phyloP scores from a whole-genome alignment of 2,888 invertebrate species.

The Tipula confusa region DNA sequence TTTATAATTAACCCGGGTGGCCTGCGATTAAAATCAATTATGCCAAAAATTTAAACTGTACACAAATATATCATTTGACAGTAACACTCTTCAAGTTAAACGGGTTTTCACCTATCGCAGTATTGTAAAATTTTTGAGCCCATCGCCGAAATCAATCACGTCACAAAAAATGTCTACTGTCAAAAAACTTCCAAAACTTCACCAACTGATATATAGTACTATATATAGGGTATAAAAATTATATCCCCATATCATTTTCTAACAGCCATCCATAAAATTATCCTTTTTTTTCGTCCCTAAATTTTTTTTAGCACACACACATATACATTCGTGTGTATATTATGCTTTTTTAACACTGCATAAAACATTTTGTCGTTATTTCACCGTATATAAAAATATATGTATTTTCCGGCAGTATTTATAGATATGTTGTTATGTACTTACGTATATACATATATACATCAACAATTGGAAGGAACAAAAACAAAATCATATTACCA shows the following conservation, averaged over 20 bases:
- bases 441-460: neutral
- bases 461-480: neutral
- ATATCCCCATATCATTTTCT: slow-evolving; percentile 3
- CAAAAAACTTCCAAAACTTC: neutral
- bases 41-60: too few relatives aligned
- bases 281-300: neutral
- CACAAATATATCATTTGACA: too few relatives aligned
- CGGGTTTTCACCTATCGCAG: too few relatives aligned
- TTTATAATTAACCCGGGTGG: too few relatives aligned
- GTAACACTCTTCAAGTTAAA: too few relatives aligned
- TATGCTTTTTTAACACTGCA: neutral
- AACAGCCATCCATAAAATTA: slow-evolving; percentile 4
- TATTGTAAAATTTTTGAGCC: neutral
- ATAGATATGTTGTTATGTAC: neutral
- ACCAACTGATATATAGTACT: neutral
- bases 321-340: neutral
- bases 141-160: neutral
- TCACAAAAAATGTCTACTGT: neutral
- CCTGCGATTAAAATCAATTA: too few relatives aligned
- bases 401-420: neutral
- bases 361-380: neutral
- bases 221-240: neutral
- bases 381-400: neutral
- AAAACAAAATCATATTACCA: slow-evolving; percentile 12
- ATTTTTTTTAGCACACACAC: neutral